These are phyloP conservation scores for Phenacoccus solenopsis DNA, from an alignment of 1,140 invertebrate genomes.

Conservation along the genomic window DNA sequence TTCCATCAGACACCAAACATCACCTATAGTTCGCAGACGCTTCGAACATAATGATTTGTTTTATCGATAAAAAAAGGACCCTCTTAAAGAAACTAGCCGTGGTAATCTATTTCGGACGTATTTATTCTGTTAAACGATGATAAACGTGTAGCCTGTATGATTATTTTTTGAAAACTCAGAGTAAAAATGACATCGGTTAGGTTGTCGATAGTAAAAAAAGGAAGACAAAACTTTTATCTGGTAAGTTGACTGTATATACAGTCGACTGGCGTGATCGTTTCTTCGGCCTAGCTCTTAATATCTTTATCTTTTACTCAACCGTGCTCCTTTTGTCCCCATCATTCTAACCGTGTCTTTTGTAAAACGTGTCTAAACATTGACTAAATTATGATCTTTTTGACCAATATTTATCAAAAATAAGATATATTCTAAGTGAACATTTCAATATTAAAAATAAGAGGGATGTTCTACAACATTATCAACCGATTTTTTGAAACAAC, in stretches of 20 bases:
- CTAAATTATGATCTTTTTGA: constrained; percentile 1
- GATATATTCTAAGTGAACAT: no score
- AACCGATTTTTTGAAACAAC: background rate
- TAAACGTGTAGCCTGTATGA: constrained; percentile 6
- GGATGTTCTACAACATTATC: background rate
- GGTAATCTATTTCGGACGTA: background rate
- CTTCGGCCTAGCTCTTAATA: constrained; percentile 6
- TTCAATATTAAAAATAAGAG: background rate
- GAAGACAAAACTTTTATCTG: constrained; percentile 9
- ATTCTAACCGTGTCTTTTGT: background rate
- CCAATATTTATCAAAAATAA: background rate
- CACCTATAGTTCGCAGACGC: no score
- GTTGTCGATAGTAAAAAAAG: constrained; percentile 14
- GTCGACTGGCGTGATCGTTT: background rate
- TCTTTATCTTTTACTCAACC: constrained; percentile 3
- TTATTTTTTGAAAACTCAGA: background rate
- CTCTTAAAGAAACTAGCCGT: background rate
- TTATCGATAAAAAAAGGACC: background rate
- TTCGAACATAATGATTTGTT: no score
- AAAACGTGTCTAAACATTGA: background rate
- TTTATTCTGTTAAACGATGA: constrained; percentile 3
- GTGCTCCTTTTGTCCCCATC: background rate
- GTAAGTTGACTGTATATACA: background rate
- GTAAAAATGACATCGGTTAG: constrained; percentile 10
- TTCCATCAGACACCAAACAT: no score